Conservation (phyloP, 2,888 invertebrate genomes). For the Microplitis deprimator region DNA sequence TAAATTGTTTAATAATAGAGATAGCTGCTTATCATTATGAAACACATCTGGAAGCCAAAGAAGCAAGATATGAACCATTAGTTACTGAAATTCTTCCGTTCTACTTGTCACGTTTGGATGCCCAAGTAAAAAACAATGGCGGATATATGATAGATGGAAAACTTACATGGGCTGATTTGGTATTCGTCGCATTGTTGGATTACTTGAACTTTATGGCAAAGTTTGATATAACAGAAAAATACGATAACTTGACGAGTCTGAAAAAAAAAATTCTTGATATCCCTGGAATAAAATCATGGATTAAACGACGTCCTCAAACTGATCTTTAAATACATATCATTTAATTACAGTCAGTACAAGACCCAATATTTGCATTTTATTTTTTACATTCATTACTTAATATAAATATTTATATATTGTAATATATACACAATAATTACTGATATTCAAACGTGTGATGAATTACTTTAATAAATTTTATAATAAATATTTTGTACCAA, state of each 20-base stretch:
- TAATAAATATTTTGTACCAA: neutral
- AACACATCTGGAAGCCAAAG: conserved; percentile 72
- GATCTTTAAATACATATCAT: conserved; percentile 13
- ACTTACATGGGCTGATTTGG: conserved; percentile 79
- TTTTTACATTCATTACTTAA: neutral
- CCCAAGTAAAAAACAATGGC: conserved; percentile 75
- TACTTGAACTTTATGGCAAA: conserved; percentile 76
- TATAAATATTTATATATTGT: neutral
- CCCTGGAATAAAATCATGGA: conserved; percentile 78
- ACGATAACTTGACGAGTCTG: conserved; percentile 75
- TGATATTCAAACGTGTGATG: neutral
- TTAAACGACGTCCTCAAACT: conserved; percentile 75
- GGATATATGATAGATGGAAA: conserved; percentile 72
- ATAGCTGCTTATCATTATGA: conserved; percentile 73
- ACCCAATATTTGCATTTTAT: neutral
- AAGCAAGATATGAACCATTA: conserved; percentile 71
- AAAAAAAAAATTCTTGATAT: conserved; percentile 74
- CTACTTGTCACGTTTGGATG: conserved; percentile 75
- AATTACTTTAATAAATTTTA: neutral
- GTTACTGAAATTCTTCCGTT: conserved; percentile 75
- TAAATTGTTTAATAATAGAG: conserved; percentile 48
- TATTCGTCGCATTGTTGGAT: conserved; percentile 75
- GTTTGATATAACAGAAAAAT: conserved; percentile 74
- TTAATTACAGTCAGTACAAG: neutral
- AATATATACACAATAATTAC: neutral